Base-by-base conservation (phyloP, 2,113 vertebrate genomes). In the Bettongia penicillata region DNA sequence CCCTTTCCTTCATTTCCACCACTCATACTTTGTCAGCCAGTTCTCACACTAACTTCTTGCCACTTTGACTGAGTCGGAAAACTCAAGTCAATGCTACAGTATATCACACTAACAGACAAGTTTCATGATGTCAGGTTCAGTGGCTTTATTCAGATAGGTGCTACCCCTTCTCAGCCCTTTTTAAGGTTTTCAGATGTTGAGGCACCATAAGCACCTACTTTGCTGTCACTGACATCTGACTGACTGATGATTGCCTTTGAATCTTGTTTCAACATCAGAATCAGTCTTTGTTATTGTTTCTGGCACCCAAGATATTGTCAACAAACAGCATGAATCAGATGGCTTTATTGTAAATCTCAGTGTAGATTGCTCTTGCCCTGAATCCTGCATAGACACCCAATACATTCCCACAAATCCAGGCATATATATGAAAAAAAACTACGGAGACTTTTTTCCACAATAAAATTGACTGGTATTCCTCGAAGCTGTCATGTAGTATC, bases 261-360 rank as follows among this genome's bases (percentile, higher is more conserved):
- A n/a, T 92, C 91, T 93, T 94, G 77, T 94, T 95, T 53, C 96
- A 91, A 95, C 84, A 95, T 95, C 84, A 93, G 93, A 89, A 57
- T 61, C 52, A 24, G 50, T 95, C 52, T 8, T 4, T 68, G 52
- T 91, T 77, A 43, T 52, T 94, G 47, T 57, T 96, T 94, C 61
- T 91, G 26, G 25, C 31, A 28, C 47, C 94, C 92, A 48, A 89
- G 50, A 91, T 94, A 92, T 3, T 48, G 48, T 89, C 43, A 48
- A 7, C 47, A 93, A 89, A 77, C 5, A 91, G 25, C 11, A 0
- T 28, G 11, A 50, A 37, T 55, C 49, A 0, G 0, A 57, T 23
- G 26, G 52, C 47, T 91, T 0, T 22, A 3, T n/a, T 51, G 23
- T 55, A 49, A 50, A 49, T 53, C 68, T 11, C n/a, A 43, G 3